Base-by-base conservation (phyloP, 2,113 vertebrate genomes). In the Caracal caracal region DNA sequence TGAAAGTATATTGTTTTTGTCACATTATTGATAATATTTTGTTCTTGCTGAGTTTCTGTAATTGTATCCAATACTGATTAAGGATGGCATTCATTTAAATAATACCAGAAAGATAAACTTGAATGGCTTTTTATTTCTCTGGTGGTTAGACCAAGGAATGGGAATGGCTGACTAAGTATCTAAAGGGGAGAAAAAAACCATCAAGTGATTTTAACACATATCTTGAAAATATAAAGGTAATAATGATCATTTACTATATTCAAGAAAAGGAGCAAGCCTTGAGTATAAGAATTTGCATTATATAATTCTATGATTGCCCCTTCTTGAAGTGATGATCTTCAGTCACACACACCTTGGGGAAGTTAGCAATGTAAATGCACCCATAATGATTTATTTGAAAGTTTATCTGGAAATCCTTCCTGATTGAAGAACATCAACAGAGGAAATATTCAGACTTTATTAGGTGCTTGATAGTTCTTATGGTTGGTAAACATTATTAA, bases 361-460 rank as follows among this genome's bases (percentile, higher is more conserved):
- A 95, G 63, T 16, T 56, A 30, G 20, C 16, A 51, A 17, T 90
- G 37, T 19, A 94, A 93, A 89, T 30, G 37, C 4, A 66, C 24
- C 2, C 51, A 12, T 59, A n/a, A 40, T 83, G 4, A 26, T 47
- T 94, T 92, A 71, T 82, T 59, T 82, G n/a, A 87, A 92, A 82
- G 37, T 68, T 93, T 82, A 66, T 92, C 68, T 90, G 30, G 26
- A 92, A 90, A 10, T 87, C 51, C 43, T 95, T 65, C 24, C 30
- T 3, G 10, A 86, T 40, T 88, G 53, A 76, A 81, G 61, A 53
- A 93, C 96, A 95, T 73, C 68, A 90, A 73, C 43, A 92, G 88
- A 70, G 33, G 15, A 61, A 95, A 82, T 89, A 6, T 16, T 66
- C 30, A 51, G 28, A 78, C 22, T 65, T 63, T 51, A 90, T 65